These are phyloP conservation scores for Tenebrio molitor DNA, from an alignment of 1,140 invertebrate species.

Conservation along the genomic window DNA sequence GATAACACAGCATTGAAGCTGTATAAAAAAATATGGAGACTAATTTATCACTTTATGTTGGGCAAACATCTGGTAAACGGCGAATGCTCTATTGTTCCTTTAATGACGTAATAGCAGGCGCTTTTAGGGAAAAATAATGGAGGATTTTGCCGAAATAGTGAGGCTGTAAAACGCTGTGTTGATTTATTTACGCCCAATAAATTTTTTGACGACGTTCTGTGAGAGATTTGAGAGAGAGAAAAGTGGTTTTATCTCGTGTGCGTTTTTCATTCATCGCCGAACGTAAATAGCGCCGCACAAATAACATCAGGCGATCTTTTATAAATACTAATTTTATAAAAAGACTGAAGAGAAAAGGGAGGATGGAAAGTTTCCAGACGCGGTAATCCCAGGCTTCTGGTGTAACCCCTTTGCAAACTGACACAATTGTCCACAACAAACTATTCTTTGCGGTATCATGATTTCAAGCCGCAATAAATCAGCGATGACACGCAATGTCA, in stretches of 20 bases:
- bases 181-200: neutral
- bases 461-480: too few relatives aligned
- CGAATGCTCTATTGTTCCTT: neutral
- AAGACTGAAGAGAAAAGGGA: too few relatives aligned
- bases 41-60: slow-evolving; percentile 25
- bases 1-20: slow-evolving; percentile 8
- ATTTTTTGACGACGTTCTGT: neutral
- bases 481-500: slow-evolving; percentile 1
- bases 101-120: neutral
- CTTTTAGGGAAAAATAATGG: too few relatives aligned
- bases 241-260: neutral
- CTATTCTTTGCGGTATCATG: too few relatives aligned
- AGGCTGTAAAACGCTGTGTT: too few relatives aligned
- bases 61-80: slow-evolving; percentile 3
- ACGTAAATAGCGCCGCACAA: too few relatives aligned
- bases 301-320: too few relatives aligned
- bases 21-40: slow-evolving; percentile 8
- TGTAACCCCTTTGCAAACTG: too few relatives aligned
- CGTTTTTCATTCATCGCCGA: neutral
- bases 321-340: too few relatives aligned
- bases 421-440: neutral
- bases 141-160: too few relatives aligned
- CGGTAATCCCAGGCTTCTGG: too few relatives aligned
- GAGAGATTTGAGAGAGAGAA: neutral
- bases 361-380: too few relatives aligned